Conservation (phyloP, 2,113 vertebrate genomes). For the Sula dactylatra region DNA sequence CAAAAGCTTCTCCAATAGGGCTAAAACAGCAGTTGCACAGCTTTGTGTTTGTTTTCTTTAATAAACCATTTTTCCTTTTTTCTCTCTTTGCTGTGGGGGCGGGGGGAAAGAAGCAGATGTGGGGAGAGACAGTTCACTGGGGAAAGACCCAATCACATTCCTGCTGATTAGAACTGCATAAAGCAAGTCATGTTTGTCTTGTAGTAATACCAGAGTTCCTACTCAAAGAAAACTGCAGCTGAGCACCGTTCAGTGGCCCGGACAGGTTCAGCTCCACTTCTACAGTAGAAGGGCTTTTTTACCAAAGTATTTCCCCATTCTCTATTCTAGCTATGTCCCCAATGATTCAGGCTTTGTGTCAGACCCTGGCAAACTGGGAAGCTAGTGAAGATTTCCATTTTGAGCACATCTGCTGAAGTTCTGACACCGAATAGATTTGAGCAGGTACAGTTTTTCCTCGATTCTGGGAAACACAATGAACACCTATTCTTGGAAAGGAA, state of each 20-base stretch:
- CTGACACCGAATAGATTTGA: neutral
- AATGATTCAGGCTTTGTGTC: neutral
- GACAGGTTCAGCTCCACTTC: neutral
- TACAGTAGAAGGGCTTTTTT: neutral
- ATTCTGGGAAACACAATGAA: neutral
- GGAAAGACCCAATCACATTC: neutral
- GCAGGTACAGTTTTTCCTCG: neutral
- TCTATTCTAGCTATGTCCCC: neutral
- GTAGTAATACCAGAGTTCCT: no score
- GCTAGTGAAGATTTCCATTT: neutral
- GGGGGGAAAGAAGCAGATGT: neutral
- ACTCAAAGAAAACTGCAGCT: neutral
- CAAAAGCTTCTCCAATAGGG: constrained; percentile 15
- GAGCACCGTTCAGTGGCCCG: neutral
- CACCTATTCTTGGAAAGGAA: neutral
- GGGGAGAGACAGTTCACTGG: neutral
- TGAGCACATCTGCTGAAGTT: neutral
- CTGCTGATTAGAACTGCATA: neutral
- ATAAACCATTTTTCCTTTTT: constrained; percentile 5
- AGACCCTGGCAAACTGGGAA: neutral
- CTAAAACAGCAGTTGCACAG: constrained; percentile 24
- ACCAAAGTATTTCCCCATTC: neutral
- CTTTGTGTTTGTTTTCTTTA: constrained; percentile 47
- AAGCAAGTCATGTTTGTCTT: neutral
- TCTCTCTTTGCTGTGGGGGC: neutral